phyloP scores from a whole-genome alignment of 2,888 invertebrate genomes.

The Drosophila rubida region DNA sequence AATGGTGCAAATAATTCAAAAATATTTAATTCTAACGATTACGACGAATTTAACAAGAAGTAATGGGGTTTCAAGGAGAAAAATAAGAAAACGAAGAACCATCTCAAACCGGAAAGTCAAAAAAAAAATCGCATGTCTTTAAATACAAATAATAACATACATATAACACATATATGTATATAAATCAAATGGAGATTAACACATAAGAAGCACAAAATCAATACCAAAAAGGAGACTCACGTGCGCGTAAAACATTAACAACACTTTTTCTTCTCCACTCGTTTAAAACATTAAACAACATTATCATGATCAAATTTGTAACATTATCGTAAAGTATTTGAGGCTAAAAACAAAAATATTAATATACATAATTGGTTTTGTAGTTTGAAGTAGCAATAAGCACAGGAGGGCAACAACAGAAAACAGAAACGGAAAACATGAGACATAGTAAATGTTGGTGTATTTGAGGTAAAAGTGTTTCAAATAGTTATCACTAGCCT shows the following conservation, averaged over 20 bases:
- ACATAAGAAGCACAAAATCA: slow-evolving; percentile 73
- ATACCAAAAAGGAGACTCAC: slow-evolving; percentile 80
- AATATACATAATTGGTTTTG: slow-evolving; percentile 27
- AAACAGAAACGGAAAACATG: slow-evolving; percentile 67
- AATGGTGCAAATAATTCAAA: slow-evolving; percentile 51
- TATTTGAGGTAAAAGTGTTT: slow-evolving; percentile 60
- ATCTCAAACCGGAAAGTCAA: slow-evolving; percentile 48
- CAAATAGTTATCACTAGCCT: slow-evolving; percentile 70
- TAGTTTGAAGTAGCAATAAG: slow-evolving; percentile 60
- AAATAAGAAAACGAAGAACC: slow-evolving; percentile 28
- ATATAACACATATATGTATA: slow-evolving; percentile 9
- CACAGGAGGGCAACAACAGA: slow-evolving; percentile 71
- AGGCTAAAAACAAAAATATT: slow-evolving; percentile 42
- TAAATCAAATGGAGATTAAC: slow-evolving; percentile 56
- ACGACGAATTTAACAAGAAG: slow-evolving; percentile 31
- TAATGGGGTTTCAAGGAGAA: slow-evolving; percentile 23
- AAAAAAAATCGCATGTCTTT: slow-evolving; percentile 61
- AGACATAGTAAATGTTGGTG: slow-evolving; percentile 52
- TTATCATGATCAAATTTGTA: slow-evolving; percentile 72
- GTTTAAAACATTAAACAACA: slow-evolving; percentile 64
- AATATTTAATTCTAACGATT: slow-evolving; percentile 10
- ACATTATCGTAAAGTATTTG: slow-evolving; percentile 50
- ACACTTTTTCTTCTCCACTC: slow-evolving; percentile 57
- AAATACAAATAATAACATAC: slow-evolving; percentile 19
- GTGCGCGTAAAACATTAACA: slow-evolving; percentile 81